Evolutionary conservation across 1,140 invertebrate species (phyloP), one percentile per base, ranked within the genome.

Genomic region (Ctenoplectra terminalis): DNA sequence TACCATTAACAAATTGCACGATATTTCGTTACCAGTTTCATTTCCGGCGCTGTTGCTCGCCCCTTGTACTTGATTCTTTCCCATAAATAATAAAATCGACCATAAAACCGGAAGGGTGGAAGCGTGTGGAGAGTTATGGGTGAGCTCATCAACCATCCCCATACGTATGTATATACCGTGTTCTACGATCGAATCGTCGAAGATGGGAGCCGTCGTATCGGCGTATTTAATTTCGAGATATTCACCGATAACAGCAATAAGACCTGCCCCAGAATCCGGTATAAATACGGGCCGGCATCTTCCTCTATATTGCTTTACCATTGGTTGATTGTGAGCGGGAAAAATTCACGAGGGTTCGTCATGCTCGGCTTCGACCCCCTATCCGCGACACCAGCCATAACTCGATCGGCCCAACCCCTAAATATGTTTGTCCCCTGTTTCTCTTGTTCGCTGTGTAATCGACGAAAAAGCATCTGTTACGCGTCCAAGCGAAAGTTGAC

Each of bases 221-320:
- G 31, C 85, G 85, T 79, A 87, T 84, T 90, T 88, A 90, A 89
- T 79, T 83, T 77, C 72, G 20, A 75, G 89, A 90, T 83, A 92
- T 92, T 91, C 86, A 84, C 86, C 89, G 91, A 92, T 92, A 91
- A 91, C 90, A 88, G 89, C 85, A 90, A 91, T 89, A 87, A 86
- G 71, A 81, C 48, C 37, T 81, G 85, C 31, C 80, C 83, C 84
- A 90, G 91, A 92, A 92, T 92, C 88, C 83, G 82, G 82, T 87
- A 89, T 90, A 90, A 90, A 86, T 88, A 90, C 86, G 91, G 54
- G 63, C 50, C 58, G 88, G 90, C 84, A 91, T 92, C 85, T 85
- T 84, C 84, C 54, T 77, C 69, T 79, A 92, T 92, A 92, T 92
- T 92, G 90, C 90, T 91, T 90, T 87, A 89, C 82, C 80, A 92